phyloP scores from a whole-genome alignment of 2,113 vertebrate species.

The Brevimyrus niger region DNA sequence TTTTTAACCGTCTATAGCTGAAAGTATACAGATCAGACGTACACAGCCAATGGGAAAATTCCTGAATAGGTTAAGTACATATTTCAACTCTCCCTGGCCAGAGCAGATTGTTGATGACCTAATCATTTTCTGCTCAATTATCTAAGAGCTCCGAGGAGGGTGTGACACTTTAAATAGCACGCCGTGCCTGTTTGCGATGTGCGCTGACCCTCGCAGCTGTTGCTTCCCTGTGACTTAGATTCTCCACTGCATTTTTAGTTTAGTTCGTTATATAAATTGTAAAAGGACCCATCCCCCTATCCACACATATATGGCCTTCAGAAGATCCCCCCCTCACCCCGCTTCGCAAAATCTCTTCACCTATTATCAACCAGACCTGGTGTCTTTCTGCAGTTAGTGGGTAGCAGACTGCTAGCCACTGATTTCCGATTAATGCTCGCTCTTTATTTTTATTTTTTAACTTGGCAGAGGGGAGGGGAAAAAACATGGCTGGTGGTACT shows the following conservation, averaged over 20 bases:
- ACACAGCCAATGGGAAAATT: slow-evolving; percentile 90
- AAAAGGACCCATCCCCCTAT: slow-evolving; percentile 69
- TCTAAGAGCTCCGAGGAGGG: slow-evolving; percentile 83
- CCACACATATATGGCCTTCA: slow-evolving; percentile 1
- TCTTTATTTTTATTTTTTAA: not conserved
- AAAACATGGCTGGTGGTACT: not conserved
- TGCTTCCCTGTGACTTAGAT: slow-evolving; percentile 73
- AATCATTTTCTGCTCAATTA: slow-evolving; percentile 99
- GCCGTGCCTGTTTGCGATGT: slow-evolving; percentile 68
- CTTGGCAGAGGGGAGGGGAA: not conserved
- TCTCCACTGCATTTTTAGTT: slow-evolving; percentile 75
- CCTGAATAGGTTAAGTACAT: slow-evolving; percentile 99
- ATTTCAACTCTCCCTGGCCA: slow-evolving; percentile 94
- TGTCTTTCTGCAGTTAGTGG: slow-evolving; percentile 63
- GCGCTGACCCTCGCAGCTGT: slow-evolving; percentile 63
- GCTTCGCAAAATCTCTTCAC: slow-evolving; percentile 35
- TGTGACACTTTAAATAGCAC: slow-evolving; percentile 69
- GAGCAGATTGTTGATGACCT: slow-evolving; percentile 99
- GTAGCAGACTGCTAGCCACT: slow-evolving; percentile 72
- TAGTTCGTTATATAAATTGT: slow-evolving; percentile 71
- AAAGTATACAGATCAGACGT: slow-evolving; percentile 79
- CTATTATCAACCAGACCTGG: slow-evolving; percentile 70
- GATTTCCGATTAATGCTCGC: slow-evolving; percentile 20
- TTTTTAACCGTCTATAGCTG: slow-evolving; percentile 75
- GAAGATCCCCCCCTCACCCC: slow-evolving; percentile 25